Evolutionary conservation across 2,888 invertebrate species (phyloP).

Genomic region (Pycnomerus fuliginosus): DNA sequence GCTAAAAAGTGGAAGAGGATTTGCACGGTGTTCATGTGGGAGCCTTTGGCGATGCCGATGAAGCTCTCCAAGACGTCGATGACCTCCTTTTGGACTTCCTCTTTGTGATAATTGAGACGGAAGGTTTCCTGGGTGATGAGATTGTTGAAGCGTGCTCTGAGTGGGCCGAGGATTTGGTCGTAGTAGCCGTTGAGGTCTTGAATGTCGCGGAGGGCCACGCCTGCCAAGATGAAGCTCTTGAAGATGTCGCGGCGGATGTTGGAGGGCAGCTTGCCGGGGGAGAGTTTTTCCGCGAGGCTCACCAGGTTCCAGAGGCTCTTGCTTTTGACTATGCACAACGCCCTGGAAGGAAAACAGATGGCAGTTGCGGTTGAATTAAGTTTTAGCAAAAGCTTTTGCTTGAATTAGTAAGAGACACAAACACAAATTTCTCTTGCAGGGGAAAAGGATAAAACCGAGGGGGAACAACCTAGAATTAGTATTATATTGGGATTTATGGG

Average conservation of each 20-base stretch:
- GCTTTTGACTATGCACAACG: conserved; percentile 58
- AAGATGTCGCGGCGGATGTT: conserved; percentile 67
- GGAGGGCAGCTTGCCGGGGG: conserved; percentile 58
- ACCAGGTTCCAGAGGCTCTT: conserved; percentile 59
- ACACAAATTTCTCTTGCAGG: no score
- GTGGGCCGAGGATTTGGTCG: conserved; percentile 52
- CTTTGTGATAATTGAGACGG: conserved; percentile 53
- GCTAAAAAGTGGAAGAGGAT: conserved; percentile 61
- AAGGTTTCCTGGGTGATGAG: conserved; percentile 52
- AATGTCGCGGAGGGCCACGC: conserved; percentile 52
- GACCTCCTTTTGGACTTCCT: conserved; percentile 66
- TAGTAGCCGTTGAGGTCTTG: conserved; percentile 43
- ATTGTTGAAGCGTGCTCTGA: conserved; percentile 57
- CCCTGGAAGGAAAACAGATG: conserved; percentile 49
- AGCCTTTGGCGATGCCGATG: conserved; percentile 69
- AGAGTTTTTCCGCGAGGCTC: conserved; percentile 55
- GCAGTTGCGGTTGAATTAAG: no score
- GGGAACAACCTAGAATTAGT: no score
- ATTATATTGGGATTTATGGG: no score
- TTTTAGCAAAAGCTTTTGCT: no score
- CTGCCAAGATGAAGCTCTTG: conserved; percentile 70
- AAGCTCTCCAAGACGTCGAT: conserved; percentile 75
- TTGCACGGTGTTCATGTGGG: conserved; percentile 47
- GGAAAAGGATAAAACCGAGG: no score
- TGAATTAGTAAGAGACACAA: no score